phyloP scores from a whole-genome alignment of 2,797 vertebrate species.

The Dromococcyx pavoninus region DNA sequence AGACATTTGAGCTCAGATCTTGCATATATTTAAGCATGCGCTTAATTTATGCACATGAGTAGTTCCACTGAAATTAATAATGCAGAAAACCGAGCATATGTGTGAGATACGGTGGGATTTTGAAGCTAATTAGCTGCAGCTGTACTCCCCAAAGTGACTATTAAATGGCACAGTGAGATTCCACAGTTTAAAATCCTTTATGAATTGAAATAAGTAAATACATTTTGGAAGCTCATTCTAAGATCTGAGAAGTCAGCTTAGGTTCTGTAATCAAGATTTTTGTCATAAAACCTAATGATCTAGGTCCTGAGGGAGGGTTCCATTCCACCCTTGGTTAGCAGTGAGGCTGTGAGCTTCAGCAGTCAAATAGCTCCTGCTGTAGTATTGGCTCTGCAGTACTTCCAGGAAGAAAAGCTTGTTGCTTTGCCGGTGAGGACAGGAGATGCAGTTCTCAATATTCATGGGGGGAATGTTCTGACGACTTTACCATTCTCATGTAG shows the following conservation, averaged over 20 bases:
- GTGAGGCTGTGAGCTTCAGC: background rate
- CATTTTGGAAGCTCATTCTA: background rate
- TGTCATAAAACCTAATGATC: background rate
- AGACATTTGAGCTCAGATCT: constrained; percentile 53
- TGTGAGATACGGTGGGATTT: constrained; percentile 29
- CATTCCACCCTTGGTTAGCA: background rate
- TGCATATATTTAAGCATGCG: constrained; percentile 66
- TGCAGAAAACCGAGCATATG: constrained; percentile 60
- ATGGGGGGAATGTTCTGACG: background rate
- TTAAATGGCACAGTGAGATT: background rate
- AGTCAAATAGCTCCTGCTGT: background rate
- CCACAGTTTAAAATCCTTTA: background rate
- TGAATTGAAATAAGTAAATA: background rate
- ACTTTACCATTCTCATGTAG: background rate
- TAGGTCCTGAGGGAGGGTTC: constrained; percentile 5
- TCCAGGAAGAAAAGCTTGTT: background rate
- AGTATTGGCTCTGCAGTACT: background rate
- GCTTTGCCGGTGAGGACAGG: background rate
- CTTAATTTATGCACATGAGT: constrained; percentile 65
- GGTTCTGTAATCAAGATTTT: background rate
- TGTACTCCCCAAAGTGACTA: background rate
- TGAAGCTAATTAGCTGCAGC: constrained; percentile 35
- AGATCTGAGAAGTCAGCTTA: constrained; percentile 9
- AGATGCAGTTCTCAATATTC: background rate
- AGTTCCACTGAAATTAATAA: constrained; percentile 66